Conservation (phyloP, 2,113 vertebrate species). For the Pterophyllum scalare region DNA sequence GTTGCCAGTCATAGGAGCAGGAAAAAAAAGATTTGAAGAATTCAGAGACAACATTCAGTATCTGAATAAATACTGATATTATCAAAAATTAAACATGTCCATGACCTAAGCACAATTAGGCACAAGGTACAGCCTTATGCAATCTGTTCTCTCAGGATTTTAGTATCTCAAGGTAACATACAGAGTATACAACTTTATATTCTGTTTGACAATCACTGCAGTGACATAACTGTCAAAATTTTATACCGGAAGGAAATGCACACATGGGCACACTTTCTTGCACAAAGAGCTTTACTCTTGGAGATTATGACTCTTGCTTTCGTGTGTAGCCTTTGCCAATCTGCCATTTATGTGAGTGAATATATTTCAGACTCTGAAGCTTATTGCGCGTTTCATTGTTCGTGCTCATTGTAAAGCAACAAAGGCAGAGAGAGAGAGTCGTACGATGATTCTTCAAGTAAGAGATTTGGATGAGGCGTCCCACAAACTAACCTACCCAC, state of each 20-base stretch:
- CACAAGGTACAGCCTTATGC: conserved; percentile 10
- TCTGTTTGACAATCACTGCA: conserved; percentile 42
- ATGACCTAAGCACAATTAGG: not conserved
- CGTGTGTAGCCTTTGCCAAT: conserved; percentile 45
- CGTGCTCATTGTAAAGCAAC: conserved; percentile 42
- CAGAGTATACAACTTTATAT: conserved; percentile 1
- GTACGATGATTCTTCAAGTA: conserved; percentile 1
- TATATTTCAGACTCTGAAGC: conserved; percentile 39
- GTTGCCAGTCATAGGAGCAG: not conserved
- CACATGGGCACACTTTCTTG: not conserved
- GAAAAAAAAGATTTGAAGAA: conserved; percentile 11
- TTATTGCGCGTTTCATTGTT: conserved; percentile 36
- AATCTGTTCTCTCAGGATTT: not conserved
- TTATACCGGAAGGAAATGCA: conserved; percentile 18
- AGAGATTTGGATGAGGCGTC: conserved; percentile 37
- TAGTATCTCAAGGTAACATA: not conserved
- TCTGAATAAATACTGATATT: not conserved
- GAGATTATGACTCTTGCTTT: conserved; percentile 53
- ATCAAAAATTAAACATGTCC: conserved; percentile 10
- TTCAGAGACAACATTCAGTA: not conserved
- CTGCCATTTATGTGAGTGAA: conserved; percentile 47
- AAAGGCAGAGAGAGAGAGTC: conserved; percentile 24
- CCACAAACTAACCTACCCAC: not conserved
- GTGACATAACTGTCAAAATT: not conserved
- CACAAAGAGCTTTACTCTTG: conserved; percentile 47